Conservation (phyloP, 2,113 vertebrate genomes). For the Pterocles orientalis region DNA sequence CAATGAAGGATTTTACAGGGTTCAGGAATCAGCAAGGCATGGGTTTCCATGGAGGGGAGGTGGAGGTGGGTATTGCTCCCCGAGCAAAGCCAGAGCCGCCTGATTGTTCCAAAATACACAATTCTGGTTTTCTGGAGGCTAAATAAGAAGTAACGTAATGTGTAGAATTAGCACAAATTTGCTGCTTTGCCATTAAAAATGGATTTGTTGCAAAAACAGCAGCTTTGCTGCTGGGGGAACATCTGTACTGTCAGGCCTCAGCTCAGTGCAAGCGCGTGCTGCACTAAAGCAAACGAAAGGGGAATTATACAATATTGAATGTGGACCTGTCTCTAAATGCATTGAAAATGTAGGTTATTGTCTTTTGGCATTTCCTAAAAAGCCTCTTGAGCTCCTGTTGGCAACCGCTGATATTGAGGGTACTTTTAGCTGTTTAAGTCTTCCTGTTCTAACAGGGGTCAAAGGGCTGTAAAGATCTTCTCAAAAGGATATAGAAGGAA, state of each 20-base stretch:
- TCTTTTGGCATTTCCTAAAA: slow-evolving; percentile 79
- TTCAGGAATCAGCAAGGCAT: too few relatives aligned
- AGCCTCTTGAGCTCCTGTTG: slow-evolving; percentile 75
- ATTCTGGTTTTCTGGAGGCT: neutral
- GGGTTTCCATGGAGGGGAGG: too few relatives aligned
- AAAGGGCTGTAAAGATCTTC: slow-evolving; percentile 81
- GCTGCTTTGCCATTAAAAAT: neutral
- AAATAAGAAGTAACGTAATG: neutral
- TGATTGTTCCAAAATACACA: neutral
- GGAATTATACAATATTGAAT: slow-evolving; percentile 57
- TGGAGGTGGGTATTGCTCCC: neutral
- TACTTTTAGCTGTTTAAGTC: slow-evolving; percentile 78
- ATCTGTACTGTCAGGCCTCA: neutral
- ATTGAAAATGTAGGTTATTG: slow-evolving; percentile 63
- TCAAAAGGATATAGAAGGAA: slow-evolving; percentile 79
- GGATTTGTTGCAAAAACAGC: neutral
- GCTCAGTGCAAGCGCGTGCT: neutral
- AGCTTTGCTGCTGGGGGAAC: neutral
- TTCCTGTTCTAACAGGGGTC: slow-evolving; percentile 80
- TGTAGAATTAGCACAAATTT: neutral
- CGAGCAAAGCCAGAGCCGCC: neutral
- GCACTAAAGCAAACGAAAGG: slow-evolving; percentile 57
- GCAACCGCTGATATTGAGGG: slow-evolving; percentile 60
- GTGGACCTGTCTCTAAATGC: slow-evolving; percentile 65
- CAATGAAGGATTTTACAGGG: too few relatives aligned